Evolutionary conservation across 2,888 invertebrate genomes (phyloP).

Genomic region (Halocaridina rubra): DNA sequence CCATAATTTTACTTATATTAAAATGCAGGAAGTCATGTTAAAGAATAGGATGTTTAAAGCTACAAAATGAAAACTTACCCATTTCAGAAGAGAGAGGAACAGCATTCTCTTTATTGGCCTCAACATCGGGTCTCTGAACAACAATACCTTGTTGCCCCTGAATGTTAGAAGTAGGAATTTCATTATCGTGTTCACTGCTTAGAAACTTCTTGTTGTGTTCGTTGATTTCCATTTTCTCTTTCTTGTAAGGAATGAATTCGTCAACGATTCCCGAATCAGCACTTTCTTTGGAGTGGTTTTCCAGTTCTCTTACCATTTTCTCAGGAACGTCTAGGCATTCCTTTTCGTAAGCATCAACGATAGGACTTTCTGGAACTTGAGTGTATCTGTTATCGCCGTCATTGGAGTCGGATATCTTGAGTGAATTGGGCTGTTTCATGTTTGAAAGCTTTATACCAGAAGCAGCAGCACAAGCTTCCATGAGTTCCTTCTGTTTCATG

Average conservation of each 20-base stretch:
- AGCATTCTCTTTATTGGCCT: constrained; percentile 7
- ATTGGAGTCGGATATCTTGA: constrained; percentile 5
- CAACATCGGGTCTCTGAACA: neutral
- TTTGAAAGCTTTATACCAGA: constrained; percentile 12
- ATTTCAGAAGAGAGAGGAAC: neutral
- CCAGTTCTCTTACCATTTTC: constrained; percentile 55
- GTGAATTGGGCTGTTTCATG: constrained; percentile 37
- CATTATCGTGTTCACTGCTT: neutral
- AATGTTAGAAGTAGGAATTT: neutral
- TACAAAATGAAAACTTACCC: neutral
- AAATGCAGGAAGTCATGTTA: too few species aligned
- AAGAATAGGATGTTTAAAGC: too few species aligned
- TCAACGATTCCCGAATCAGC: neutral
- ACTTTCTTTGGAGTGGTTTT: constrained; percentile 42
- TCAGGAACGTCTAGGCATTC: constrained; percentile 59
- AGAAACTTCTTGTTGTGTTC: constrained; percentile 24
- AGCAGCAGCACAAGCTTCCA: constrained; percentile 22
- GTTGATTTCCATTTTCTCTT: constrained; percentile 50
- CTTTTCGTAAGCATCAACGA: constrained; percentile 59
- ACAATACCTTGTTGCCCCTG: neutral
- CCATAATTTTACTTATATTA: too few species aligned
- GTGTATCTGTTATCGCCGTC: constrained; percentile 41
- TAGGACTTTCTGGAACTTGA: constrained; percentile 47
- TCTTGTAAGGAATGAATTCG: constrained; percentile 48
- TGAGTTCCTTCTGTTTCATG: constrained; percentile 57